Evolutionary conservation across 2,797 vertebrate species (phyloP).

Genomic region (Danio albolineatus): DNA sequence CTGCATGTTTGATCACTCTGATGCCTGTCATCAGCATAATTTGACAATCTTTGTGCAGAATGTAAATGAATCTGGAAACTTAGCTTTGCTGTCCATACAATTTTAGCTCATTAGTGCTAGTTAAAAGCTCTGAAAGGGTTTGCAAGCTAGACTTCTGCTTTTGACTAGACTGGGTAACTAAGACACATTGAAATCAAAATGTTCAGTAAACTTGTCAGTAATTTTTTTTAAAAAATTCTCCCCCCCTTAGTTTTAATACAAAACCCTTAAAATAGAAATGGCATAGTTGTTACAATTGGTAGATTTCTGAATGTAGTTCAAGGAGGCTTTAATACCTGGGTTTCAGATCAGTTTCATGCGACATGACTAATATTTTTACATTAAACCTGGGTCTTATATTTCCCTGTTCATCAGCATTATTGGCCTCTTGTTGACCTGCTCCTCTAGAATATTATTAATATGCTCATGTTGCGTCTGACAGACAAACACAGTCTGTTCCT

Average conservation of each 20-base stretch:
- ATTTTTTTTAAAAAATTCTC: background rate
- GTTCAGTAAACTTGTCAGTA: background rate
- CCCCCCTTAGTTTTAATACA: background rate
- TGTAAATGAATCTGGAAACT: conserved; percentile 2
- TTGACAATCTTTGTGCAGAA: conserved; percentile 13
- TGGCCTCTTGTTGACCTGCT: conserved; percentile 29
- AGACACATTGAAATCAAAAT: background rate
- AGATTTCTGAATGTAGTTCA: background rate
- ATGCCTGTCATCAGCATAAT: conserved; percentile 31
- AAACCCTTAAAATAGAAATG: background rate
- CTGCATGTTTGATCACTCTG: conserved; percentile 27
- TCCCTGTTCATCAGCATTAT: conserved; percentile 24
- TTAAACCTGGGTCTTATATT: conserved; percentile 25
- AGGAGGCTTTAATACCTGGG: background rate
- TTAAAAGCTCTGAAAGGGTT: conserved; percentile 34
- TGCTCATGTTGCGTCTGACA: conserved; percentile 17
- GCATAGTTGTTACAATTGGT: background rate
- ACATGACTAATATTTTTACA: background rate
- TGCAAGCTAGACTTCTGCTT: background rate
- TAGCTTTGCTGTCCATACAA: conserved; percentile 4
- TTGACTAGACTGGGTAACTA: background rate
- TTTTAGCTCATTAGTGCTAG: conserved; percentile 9
- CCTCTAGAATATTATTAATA: conserved; percentile 23
- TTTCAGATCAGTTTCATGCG: conserved; percentile 5
- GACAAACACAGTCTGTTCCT: conserved; percentile 17